Conservation (phyloP, 2,113 vertebrate species). For the Pelmatolapia mariae region DNA sequence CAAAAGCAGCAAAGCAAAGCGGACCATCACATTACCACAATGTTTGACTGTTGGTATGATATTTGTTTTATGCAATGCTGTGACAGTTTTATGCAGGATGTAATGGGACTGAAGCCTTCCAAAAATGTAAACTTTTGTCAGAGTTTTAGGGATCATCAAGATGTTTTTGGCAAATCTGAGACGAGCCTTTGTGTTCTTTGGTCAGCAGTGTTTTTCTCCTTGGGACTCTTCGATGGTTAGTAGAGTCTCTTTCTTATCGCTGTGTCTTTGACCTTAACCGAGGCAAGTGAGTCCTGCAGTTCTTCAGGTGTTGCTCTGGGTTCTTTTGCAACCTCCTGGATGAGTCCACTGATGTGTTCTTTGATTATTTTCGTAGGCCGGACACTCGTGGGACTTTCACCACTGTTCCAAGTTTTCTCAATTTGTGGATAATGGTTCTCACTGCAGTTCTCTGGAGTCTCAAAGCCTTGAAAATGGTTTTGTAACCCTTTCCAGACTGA, state of each 20-base stretch:
- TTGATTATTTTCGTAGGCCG: fast-evolving
- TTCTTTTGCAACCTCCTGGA: background rate
- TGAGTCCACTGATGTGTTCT: background rate
- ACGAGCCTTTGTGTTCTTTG: fast-evolving
- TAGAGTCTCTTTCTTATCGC: background rate
- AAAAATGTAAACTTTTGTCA: background rate
- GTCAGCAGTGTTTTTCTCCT: background rate
- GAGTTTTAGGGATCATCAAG: fast-evolving
- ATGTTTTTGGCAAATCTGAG: background rate
- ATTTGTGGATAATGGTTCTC: background rate
- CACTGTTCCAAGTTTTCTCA: background rate
- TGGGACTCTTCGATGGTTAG: fast-evolving
- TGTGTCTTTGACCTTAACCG: background rate
- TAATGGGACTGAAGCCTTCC: background rate
- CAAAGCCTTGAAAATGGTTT: background rate
- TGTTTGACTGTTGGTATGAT: background rate
- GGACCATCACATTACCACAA: background rate
- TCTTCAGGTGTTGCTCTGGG: background rate
- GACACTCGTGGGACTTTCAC: background rate
- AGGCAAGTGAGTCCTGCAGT: background rate
- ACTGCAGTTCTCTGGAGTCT: background rate
- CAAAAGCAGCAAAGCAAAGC: background rate
- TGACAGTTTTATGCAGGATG: background rate
- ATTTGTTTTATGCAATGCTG: background rate
- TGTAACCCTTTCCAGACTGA: background rate